Evolutionary conservation across 2,797 vertebrate genomes (phyloP).

Genomic region (Eulemur mongoz): DNA sequence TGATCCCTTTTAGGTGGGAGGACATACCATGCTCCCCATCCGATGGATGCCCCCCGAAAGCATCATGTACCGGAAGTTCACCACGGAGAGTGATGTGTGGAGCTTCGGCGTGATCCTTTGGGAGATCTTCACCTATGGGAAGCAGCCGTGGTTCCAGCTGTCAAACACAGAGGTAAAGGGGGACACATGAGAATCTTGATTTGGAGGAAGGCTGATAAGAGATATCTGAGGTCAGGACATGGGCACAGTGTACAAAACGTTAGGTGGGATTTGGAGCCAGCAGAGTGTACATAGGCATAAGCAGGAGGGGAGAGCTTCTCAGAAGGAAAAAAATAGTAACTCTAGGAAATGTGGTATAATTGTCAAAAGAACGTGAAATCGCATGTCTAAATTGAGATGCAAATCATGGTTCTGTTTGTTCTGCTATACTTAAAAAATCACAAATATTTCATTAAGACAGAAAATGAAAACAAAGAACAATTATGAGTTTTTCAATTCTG

Average conservation of each 20-base stretch:
- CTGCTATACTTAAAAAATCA: neutral
- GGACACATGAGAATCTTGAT: neutral
- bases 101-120: constrained; percentile 99
- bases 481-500: neutral
- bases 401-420: neutral
- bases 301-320: neutral
- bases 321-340: neutral
- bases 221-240: neutral
- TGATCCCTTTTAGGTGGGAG: constrained; percentile 92
- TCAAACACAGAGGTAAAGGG: constrained; percentile 96
- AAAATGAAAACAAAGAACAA: neutral
- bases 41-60: constrained; percentile 99
- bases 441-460: neutral
- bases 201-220: neutral
- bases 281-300: no score
- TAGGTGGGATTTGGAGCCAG: neutral
- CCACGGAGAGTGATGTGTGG: constrained; percentile 98
- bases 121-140: constrained; percentile 99
- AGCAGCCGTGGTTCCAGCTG: constrained; percentile 99
- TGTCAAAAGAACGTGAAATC: neutral
- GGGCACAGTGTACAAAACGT: rapidly evolving
- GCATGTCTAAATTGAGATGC: neutral
- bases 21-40: constrained; percentile 99
- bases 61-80: constrained; percentile 99
- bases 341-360: neutral